Evolutionary conservation across 1,140 invertebrate genomes (phyloP).

Genomic region (Cardiocondyla obscurior): DNA sequence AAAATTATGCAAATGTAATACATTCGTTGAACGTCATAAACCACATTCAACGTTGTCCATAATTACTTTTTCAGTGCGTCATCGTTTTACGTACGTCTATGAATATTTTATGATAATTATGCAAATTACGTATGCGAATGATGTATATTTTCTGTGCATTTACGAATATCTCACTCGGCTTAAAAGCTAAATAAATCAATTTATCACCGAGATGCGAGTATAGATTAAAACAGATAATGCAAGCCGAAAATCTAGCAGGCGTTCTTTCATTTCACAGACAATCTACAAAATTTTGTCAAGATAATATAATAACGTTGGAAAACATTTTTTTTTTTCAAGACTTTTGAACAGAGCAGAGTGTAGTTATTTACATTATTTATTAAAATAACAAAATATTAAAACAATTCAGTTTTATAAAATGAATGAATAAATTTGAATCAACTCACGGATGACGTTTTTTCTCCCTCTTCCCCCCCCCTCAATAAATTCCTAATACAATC

Average conservation of each 20-base stretch:
- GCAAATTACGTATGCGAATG: not conserved
- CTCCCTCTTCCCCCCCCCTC: too few species aligned
- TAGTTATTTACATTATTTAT: not conserved
- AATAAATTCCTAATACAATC: too few species aligned
- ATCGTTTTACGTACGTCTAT: not conserved
- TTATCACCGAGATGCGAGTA: not conserved
- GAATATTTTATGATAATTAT: constrained; percentile 4
- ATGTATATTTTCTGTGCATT: not conserved
- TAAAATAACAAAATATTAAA: too few species aligned
- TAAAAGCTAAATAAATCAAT: not conserved
- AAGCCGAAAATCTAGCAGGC: not conserved
- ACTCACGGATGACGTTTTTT: not conserved
- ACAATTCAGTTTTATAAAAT: too few species aligned
- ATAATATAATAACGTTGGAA: too few species aligned
- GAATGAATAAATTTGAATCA: not conserved
- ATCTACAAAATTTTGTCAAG: not conserved
- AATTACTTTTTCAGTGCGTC: not conserved
- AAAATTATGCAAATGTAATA: not conserved
- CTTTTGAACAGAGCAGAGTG: too few species aligned
- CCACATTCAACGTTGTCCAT: not conserved
- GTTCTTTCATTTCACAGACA: not conserved
- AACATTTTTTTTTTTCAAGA: too few species aligned
- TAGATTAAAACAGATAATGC: not conserved
- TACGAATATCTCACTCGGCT: not conserved
- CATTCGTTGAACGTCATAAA: too few species aligned